Base-by-base conservation (phyloP, 2,888 invertebrate species). In the Allacma fusca region DNA sequence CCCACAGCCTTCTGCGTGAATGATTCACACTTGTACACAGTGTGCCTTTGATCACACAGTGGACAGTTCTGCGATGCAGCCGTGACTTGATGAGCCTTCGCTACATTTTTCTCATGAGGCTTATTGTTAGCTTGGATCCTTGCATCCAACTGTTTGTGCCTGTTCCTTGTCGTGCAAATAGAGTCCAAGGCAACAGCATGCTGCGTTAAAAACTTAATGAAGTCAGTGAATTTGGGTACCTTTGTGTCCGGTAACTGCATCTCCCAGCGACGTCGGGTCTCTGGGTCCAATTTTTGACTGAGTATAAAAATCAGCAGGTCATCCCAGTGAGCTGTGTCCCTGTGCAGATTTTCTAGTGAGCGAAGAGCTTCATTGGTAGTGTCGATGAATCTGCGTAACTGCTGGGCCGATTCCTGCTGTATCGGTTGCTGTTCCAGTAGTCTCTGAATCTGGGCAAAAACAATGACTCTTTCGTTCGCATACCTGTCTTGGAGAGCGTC, bases 381-480 rank as follows among this genome's bases (percentile, higher is more conserved):
- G 72, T 81, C 80, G 4, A 79, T 29, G 12, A 81, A 73, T 1
- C 24, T 34, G 16, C 79, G 57, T 16, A 81, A 16, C 26, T 43
- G 16, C 19, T 19, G 13, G 9, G 80, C 21, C 7, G 73, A 68
- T 13, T 75, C 75, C 1, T 29, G 7, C 23, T 29, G 23, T 1
- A 80, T 70, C 0, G 13, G 21, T 13, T 62, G 29, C 24, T 76
- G 77, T 5, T 19, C 26, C 7, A 76, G 34, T 5, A 80, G 50
- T 23, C 73, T 62, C 24, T 69, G 44, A 19, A 80, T 40, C 0
- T 72, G n/a, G 0, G 78, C 1, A 40, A 77, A 77, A 1, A 80
- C 23, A 34, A 78, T 28, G n/a, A 79, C 79, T 13, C 79, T 62
- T 9, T 78, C 64, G 24, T 80, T 78, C 4, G 80, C 50, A 59